Percentiles rank a stretch among this genome's conserved stretches.
These are phyloP conservation scores for Ernsta delagoae DNA, from an alignment of 2,888 invertebrate species.

Conservation along the genomic window DNA sequence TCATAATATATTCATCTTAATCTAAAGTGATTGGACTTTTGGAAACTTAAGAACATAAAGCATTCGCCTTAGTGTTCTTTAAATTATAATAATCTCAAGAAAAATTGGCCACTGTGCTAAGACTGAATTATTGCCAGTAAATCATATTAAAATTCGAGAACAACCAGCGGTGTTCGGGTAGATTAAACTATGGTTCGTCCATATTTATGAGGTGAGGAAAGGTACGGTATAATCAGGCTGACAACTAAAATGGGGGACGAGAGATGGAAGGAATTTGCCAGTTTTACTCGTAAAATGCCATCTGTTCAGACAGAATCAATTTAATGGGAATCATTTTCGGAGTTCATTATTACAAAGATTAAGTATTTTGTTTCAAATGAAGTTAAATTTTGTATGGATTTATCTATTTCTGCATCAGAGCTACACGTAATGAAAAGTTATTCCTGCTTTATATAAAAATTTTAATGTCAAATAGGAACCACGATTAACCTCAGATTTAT, in stretches of 20 bases:
- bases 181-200: conserved; percentile 37
- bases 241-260: conserved; percentile 10
- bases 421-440: too few relatives aligned
- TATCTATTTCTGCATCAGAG: not conserved
- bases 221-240: conserved; percentile 31
- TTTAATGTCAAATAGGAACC: too few relatives aligned
- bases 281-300: not conserved
- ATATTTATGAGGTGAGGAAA: conserved; percentile 37
- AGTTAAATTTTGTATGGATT: not conserved
- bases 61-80: too few relatives aligned
- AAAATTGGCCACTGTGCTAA: conserved; percentile 40
- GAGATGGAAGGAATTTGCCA: too few relatives aligned
- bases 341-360: not conserved
- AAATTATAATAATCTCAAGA: conserved; percentile 44
- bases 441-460: too few relatives aligned
- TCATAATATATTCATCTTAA: too few relatives aligned
- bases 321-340: not conserved
- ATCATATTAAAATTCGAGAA: conserved; percentile 40
- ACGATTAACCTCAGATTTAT: too few relatives aligned
- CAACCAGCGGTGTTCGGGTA: conserved; percentile 29
- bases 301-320: conserved; percentile 2
- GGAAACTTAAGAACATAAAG: too few relatives aligned
- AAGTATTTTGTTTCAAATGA: too few relatives aligned
- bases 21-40: too few relatives aligned
- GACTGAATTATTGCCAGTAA: conserved; percentile 45